Evolutionary conservation across 2,888 invertebrate species (phyloP), one percentile per base, ranked within the genome.

Genomic region (Caenorhabditis sp.): DNA sequence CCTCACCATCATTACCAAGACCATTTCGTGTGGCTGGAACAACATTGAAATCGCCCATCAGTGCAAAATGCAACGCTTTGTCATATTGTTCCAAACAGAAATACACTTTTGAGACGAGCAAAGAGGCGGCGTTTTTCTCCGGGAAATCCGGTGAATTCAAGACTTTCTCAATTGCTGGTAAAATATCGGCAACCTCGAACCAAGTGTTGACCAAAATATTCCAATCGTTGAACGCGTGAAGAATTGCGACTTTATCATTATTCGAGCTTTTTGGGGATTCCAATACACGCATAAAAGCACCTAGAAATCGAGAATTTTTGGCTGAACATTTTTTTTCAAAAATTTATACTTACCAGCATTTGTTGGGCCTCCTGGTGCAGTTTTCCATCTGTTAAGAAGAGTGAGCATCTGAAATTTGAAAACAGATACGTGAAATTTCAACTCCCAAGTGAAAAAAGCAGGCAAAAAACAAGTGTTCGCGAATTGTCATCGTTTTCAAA

Each of bases 321-420:
- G 57, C 1, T 21, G 4, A n/a, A 26, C n/a, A n/a, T n/a, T n/a
- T n/a, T n/a, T n/a, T n/a, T 21, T 21, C 10, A 57, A 63, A 37
- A 69, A 65, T 43, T 12, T 43, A 3, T 10, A 43, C 43, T 43
- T 5, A 43, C 43, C 54, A 12, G 77, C 77, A 57, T 71, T 67
- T 36, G 72, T 64, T 36, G 72, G 60, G 1, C 75, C 77, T 37
- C 69, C 69, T 51, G 54, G 61, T 19, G 60, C 66, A 17, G 50
- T 54, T 57, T 63, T 72, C 77, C 77, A 78, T 58, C 72, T 62
- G 43, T 78, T 78, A 55, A 78, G 53, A 64, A 78, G 67, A 31
- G 75, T 60, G 58, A 72, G 62, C 77, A 78, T 78, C 65, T 70
- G 69, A 59, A 74, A 69, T 36, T 31, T 4, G 31, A 31, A 31